Evolutionary conservation across 2,113 vertebrate species (phyloP).

Genomic region (Cichladusa arquata): DNA sequence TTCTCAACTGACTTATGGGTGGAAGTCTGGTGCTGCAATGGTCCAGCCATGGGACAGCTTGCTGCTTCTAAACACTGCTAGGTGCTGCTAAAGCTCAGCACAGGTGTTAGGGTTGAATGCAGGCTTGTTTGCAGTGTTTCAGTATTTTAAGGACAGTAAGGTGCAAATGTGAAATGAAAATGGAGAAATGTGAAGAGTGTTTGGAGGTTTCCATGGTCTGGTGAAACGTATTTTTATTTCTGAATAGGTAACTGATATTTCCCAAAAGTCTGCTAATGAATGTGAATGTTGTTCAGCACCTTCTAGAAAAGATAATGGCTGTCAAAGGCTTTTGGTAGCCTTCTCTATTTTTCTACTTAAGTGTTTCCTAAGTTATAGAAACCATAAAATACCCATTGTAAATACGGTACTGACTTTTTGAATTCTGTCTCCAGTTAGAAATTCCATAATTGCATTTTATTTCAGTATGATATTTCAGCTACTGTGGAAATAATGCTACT

Average conservation of each 20-base stretch:
- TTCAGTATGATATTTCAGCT: not conserved
- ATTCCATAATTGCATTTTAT: not conserved
- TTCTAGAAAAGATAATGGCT: not conserved
- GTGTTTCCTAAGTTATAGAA: not conserved
- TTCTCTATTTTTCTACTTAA: not conserved
- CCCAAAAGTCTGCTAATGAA: not conserved
- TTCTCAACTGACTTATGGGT: rapidly evolving
- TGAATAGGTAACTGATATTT: not conserved
- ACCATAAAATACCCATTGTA: not conserved
- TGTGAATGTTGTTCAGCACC: not conserved
- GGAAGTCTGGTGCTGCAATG: not conserved
- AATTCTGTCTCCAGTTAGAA: not conserved
- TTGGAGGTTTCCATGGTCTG: not conserved
- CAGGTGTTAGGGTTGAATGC: not conserved
- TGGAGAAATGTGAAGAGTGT: rapidly evolving
- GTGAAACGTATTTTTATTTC: not conserved
- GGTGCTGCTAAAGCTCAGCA: not conserved
- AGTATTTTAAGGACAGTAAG: not conserved
- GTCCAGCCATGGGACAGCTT: not conserved
- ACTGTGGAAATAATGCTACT: not conserved
- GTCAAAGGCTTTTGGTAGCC: not conserved
- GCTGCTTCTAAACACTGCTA: not conserved
- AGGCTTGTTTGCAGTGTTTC: not conserved
- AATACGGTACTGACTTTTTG: not conserved
- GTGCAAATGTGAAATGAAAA: not conserved